Conservation (phyloP, 2,113 vertebrate species). For the Bolborhynchus lineola region DNA sequence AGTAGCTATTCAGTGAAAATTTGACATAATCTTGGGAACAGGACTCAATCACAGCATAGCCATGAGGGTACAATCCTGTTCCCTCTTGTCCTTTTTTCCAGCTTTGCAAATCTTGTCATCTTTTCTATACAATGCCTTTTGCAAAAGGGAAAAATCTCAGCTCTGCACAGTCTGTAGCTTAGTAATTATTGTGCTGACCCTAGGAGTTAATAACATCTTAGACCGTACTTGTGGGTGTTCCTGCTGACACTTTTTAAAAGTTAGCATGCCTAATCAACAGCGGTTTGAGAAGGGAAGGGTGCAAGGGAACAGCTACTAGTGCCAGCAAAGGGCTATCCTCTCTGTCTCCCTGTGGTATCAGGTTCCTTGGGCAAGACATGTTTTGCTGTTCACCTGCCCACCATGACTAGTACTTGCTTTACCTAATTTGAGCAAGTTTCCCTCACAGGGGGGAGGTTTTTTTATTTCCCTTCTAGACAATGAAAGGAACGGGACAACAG, state of each 20-base stretch:
- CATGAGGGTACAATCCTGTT: background rate
- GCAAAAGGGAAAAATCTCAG: background rate
- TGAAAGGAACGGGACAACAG: background rate
- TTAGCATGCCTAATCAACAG: background rate
- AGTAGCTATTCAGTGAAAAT: constrained; percentile 32
- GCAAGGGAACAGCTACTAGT: background rate
- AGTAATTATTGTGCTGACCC: background rate
- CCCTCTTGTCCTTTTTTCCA: background rate
- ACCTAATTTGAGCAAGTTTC: background rate
- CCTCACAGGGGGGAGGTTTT: background rate
- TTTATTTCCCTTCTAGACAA: background rate
- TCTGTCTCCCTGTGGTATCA: background rate
- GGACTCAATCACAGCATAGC: background rate
- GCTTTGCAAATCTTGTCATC: background rate
- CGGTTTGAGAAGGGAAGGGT: background rate
- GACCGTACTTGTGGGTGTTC: background rate
- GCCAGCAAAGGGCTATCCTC: background rate
- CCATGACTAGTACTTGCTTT: background rate
- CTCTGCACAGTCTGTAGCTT: background rate
- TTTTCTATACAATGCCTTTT: background rate
- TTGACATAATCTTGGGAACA: background rate
- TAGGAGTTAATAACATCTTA: background rate
- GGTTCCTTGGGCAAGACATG: background rate
- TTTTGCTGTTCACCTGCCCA: background rate
- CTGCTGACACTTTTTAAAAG: background rate